A percentile compares a stretch with the other conserved stretches of the same genome.
Conservation (phyloP, 2,888 invertebrate species). For the Cheilosia scutellata region DNA sequence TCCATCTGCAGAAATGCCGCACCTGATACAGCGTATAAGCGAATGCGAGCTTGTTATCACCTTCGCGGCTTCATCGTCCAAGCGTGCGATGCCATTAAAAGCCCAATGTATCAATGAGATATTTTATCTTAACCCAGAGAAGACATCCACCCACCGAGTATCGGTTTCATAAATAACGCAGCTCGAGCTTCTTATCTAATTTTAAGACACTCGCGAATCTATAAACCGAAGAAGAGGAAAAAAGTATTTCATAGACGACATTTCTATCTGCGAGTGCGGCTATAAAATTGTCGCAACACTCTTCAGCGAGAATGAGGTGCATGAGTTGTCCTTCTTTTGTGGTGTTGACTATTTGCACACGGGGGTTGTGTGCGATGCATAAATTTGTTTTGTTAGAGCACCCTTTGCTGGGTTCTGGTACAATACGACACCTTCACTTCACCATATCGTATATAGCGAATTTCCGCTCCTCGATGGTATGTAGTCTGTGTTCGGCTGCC, state of each 20-base stretch:
- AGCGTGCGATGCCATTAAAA: conserved; percentile 39
- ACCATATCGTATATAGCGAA: conserved; percentile 58
- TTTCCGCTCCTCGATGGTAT: conserved; percentile 56
- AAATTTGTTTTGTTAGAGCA: conserved; percentile 36
- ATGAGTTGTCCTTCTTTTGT: conserved; percentile 56
- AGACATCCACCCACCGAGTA: conserved; percentile 45
- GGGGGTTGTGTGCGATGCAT: conserved; percentile 45
- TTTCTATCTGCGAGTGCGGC: conserved; percentile 52
- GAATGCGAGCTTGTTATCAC: conserved; percentile 36
- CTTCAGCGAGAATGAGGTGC: conserved; percentile 51
- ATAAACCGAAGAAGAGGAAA: conserved; percentile 66
- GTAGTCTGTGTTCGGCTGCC: conserved; percentile 20
- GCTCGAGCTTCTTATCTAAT: conserved; percentile 76
- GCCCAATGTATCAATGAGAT: conserved; percentile 64
- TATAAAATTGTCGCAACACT: conserved; percentile 68
- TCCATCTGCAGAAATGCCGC: conserved; percentile 18
- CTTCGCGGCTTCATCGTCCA: conserved; percentile 32
- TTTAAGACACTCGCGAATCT: conserved; percentile 76
- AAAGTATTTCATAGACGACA: conserved; percentile 73
- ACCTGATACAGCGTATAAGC: conserved; percentile 50
- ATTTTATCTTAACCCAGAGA: conserved; percentile 59
- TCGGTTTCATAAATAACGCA: conserved; percentile 68
- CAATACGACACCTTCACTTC: conserved; percentile 16
- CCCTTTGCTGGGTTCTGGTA: neutral
- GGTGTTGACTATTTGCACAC: conserved; percentile 47